Evolutionary conservation across 2,113 vertebrate genomes (phyloP).

Genomic region (Chaetodon trifascialis): DNA sequence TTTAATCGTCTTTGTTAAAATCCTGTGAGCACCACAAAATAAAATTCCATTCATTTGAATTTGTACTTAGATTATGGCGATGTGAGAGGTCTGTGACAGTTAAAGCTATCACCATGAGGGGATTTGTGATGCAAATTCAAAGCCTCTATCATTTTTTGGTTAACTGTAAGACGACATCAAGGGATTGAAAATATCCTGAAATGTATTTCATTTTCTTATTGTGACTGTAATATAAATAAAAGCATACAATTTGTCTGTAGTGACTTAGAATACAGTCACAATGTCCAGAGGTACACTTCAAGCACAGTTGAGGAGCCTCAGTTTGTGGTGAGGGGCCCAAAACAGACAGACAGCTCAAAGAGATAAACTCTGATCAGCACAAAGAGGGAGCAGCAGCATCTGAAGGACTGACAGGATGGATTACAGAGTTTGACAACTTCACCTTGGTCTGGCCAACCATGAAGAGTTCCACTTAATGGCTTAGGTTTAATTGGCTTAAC

Average conservation of each 20-base stretch:
- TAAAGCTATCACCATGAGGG: neutral
- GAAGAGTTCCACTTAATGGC: constrained; percentile 40
- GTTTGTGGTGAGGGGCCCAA: neutral
- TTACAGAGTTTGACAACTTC: neutral
- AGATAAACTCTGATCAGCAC: neutral
- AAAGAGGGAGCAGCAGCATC: neutral
- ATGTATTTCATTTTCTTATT: neutral
- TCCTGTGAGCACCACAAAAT: neutral
- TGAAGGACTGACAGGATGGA: neutral
- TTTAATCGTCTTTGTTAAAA: neutral
- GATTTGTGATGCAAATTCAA: neutral
- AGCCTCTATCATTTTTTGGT: neutral
- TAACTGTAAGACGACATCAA: neutral
- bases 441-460: constrained; percentile 6
- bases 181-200: neutral
- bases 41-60: too few relatives aligned
- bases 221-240: neutral
- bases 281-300: neutral
- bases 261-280: neutral
- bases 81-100: too few relatives aligned
- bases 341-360: neutral
- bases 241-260: neutral
- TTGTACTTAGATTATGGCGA: neutral
- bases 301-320: neutral
- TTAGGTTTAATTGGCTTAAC: constrained; percentile 44